These are phyloP conservation scores for Agelaius phoeniceus DNA, from an alignment of 2,113 vertebrate genomes.

Conservation along the genomic window DNA sequence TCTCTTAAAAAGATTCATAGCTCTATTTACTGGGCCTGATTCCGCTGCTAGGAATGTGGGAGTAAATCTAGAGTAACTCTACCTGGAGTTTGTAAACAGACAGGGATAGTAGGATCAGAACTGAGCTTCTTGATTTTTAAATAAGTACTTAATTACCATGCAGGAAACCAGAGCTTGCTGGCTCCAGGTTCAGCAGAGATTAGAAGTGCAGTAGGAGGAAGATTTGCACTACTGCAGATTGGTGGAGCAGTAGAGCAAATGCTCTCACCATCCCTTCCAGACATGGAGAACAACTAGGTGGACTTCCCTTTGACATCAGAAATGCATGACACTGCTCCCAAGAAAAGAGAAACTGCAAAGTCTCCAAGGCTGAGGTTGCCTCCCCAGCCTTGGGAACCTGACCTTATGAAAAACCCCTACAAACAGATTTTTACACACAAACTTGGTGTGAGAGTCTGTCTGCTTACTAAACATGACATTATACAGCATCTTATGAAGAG, in stretches of 20 bases:
- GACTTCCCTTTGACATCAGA: background rate
- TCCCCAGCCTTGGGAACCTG: background rate
- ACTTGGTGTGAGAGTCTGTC: background rate
- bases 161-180: background rate
- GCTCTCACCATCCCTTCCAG: background rate
- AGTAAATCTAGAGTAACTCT: slow-evolving; percentile 21
- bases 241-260: background rate
- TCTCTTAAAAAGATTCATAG: slow-evolving; percentile 67
- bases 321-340: background rate
- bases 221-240: background rate
- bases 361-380: background rate
- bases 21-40: slow-evolving; percentile 53
- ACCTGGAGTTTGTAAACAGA: background rate
- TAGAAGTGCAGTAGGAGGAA: background rate
- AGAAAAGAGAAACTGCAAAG: background rate
- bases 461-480: background rate
- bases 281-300: background rate
- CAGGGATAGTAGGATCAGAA: background rate
- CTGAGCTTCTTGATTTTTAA: slow-evolving; percentile 4
- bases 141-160: background rate
- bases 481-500: background rate
- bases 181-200: background rate
- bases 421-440: background rate
- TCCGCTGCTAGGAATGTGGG: background rate
- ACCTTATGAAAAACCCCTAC: background rate